Evolutionary conservation across 2,113 vertebrate genomes (phyloP), one percentile per base, ranked within the genome.

Genomic region (Gila orcuttii): DNA sequence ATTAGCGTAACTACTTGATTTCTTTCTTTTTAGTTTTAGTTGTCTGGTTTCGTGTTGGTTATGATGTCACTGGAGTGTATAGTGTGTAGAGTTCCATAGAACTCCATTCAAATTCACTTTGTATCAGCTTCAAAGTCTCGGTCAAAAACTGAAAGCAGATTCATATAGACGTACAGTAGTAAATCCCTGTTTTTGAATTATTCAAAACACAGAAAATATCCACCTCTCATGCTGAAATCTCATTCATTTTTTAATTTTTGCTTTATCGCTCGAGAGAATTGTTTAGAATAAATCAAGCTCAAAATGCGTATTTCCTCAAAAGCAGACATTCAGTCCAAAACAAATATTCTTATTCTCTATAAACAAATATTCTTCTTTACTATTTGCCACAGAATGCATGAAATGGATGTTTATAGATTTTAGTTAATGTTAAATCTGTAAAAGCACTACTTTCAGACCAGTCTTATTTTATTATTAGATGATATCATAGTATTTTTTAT

Each of bases 231-330:
- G 0, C 2, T 25, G n/a, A n/a, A 60, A 60, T 59, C 33, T 60
- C 21, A 25, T 79, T 60, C 52, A 60, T 39, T 36, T 36, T 57
- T 79, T 39, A 8, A 79, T 60, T 3, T 45, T 25, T 74, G 21
- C 2, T 59, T 52, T 77, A 52, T 21, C 25, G 25, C 47, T 77
- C 13, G 31, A 47, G 13, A 77, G 8, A 76, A 28, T 31, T 52
- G 31, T 78, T 59, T 42, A n/a, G 55, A 79, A 59, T 79, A 25
- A 62, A 62, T 79, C 23, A 75, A 25, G 73, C 77, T 60, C 21
- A 42, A 60, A n/a, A 21, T 17, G 57, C 0, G 2, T 79, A 19
- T 79, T 79, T 60, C 76, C 31, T 79, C 5, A 21, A 59, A 57
- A n/a, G 52, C 77, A n/a, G 6, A 33, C 11, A 28, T n/a, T 73